phyloP scores from a whole-genome alignment of 2,113 vertebrate species.

The Motacilla alba region DNA sequence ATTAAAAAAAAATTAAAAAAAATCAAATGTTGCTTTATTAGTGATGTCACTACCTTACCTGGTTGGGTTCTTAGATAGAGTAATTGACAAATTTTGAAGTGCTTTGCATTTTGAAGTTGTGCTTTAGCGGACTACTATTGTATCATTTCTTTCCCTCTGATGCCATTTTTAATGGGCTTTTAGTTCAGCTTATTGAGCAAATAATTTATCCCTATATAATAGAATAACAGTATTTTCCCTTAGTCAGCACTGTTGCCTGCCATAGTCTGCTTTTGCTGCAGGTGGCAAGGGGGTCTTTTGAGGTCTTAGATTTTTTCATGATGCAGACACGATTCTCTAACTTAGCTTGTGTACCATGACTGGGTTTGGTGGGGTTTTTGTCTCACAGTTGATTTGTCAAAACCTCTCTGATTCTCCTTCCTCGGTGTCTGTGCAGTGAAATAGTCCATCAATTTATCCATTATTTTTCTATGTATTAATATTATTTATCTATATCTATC shows the following conservation, averaged over 20 bases:
- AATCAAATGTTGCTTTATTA: background rate
- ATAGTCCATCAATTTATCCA: background rate
- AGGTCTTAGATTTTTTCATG: background rate
- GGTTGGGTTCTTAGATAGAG: background rate
- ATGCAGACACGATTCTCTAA: background rate
- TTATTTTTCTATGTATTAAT: background rate
- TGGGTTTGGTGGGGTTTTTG: rapidly evolving
- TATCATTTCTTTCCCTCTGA: background rate
- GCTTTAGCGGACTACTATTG: background rate
- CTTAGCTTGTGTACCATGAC: background rate
- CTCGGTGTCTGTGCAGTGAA: background rate
- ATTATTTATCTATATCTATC: background rate
- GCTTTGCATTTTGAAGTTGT: background rate
- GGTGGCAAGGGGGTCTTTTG: background rate
- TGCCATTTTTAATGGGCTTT: background rate
- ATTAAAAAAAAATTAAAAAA: constrained; percentile 4
- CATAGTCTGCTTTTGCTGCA: background rate
- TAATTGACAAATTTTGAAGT: background rate
- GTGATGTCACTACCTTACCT: background rate
- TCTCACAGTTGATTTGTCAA: background rate
- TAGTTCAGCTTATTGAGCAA: constrained; percentile 1
- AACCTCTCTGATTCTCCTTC: background rate
- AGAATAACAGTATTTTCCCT: background rate
- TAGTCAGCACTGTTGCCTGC: background rate
- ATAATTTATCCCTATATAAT: background rate